phyloP scores from a whole-genome alignment of 2,888 invertebrate species.

The Ophion ventricosus region DNA sequence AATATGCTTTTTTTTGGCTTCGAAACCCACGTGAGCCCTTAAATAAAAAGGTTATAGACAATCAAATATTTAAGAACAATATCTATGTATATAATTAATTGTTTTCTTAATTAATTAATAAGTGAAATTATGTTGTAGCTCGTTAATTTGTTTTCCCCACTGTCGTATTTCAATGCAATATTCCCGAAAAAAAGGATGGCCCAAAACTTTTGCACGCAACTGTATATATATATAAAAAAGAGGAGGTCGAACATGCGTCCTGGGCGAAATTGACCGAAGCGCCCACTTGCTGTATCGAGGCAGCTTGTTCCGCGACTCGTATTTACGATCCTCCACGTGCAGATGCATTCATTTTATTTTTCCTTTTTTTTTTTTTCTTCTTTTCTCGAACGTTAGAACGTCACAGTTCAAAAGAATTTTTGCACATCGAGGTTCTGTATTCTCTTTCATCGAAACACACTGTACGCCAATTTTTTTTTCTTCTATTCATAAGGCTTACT shows the following conservation, averaged over 20 bases:
- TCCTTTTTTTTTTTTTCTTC: not conserved
- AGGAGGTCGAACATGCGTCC: not conserved
- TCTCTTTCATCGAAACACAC: not conserved
- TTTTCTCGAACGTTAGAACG: not conserved
- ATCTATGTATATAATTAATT: too few relatives aligned
- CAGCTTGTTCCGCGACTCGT: not conserved
- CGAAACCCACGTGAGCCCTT: too few relatives aligned
- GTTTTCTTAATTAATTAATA: too few relatives aligned
- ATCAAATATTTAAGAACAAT: too few relatives aligned
- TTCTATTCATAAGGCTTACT: not conserved
- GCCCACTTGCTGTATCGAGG: not conserved
- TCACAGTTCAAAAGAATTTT: not conserved
- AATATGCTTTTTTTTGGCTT: too few relatives aligned
- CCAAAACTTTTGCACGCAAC: too few relatives aligned
- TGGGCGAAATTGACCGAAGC: slow-evolving; percentile 13
- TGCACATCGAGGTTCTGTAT: not conserved
- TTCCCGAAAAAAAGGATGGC: too few relatives aligned
- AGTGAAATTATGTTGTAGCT: too few relatives aligned
- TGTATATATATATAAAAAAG: not conserved
- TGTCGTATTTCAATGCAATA: too few relatives aligned
- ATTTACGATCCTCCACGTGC: slow-evolving; percentile 14
- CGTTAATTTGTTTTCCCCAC: too few relatives aligned
- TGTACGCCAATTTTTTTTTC: not conserved
- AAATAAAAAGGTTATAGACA: too few relatives aligned
- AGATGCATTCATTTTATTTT: not conserved